Evolutionary conservation across 1,140 invertebrate species (phyloP), one percentile per base, ranked within the genome.

Genomic region (Mycetomoellerius zeteki): DNA sequence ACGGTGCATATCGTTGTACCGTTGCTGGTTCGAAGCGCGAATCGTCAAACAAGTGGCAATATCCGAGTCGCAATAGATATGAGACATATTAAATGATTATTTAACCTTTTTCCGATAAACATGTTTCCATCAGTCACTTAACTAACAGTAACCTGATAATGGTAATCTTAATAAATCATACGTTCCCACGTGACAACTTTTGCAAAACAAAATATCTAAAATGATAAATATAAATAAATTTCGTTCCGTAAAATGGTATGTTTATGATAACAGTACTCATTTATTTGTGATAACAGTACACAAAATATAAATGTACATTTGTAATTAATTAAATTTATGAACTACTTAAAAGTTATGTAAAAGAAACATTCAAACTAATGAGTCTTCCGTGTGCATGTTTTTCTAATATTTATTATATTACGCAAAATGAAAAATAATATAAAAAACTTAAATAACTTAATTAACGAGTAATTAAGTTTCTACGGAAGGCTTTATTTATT

Each of bases 1-100:
- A 76, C 81, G 86, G 81, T 60, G 62, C 82, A 85, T 65, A 80
- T 89, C 82, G 77, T 69, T 85, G 62, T 90, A 90, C 88, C 69
- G 72, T 87, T 86, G 86, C 58, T 7, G 37, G 1, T 90, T 58
- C 76, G 52, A 56, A 80, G 72, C 75, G 87, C 78, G 62, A 84
- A 60, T 50, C 69, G 69, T 73, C 69, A 73, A 62, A 73, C 80
- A 60, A 84, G 67, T 72, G 67, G 67, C 37, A 73, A 73, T 73
- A 71, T 56, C 21, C 69, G 69, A 73, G 19, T 21, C 12, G 37
- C 16, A 43, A 60, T 30, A 43, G 69, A 84, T 73, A 60, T 37
- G 69, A 43, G 52, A 71, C 52, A 2, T 67, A 75, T 73, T 60
- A 73, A 82, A 60, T 47, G 54, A 84, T 84, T 71, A 47, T 30